Evolutionary conservation across 2,797 vertebrate genomes (phyloP), one percentile per base, ranked within the genome.

Genomic region (Gastrophryne carolinensis): DNA sequence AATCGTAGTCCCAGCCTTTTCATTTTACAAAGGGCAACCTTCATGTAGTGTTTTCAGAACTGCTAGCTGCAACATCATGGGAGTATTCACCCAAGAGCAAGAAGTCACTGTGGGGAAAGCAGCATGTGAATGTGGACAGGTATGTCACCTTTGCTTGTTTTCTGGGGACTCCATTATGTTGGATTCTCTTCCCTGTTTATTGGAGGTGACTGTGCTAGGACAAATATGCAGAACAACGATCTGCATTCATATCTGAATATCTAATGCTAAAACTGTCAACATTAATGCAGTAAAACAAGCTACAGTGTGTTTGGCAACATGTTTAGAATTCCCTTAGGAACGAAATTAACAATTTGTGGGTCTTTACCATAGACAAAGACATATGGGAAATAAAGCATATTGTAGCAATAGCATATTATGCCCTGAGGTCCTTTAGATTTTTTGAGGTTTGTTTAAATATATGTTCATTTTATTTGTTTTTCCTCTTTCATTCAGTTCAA

Each of bases 11-110:
- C 68, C 54, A 49, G 44, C 27, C 53, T 49, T 49, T 37, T 71
- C 39, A 19, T 71, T 60, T 60, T 41, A 60, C 39, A 60, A 71
- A 71, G 54, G 39, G 54, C 39, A 47, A 21, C 64, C 63, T 52
- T 66, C 19, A 29, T 21, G 63, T 35, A 23, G 29, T 3, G 29
- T 24, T 26, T 23, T 53, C 21, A 35, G 12, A 24, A 67, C 37
- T 39, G 27, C 24, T 67, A 67, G 24, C 26, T 27, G 49, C 39
- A 17, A 12, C 15, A 21, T 17, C 54, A 49, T 67, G 35, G 37
- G 10, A 21, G 10, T 54, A 35, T 3, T 54, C 52, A 24, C 7
- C 4, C 2, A 19, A 53, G 49, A 53, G 34, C 27, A 4, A 26
- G 26, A 19, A 53, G 17, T 53, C 39, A 24, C 53, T 29, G 53